Evolutionary conservation across 1,140 invertebrate species (phyloP), one percentile per base, ranked within the genome.

Genomic region (Drosophila miranda): DNA sequence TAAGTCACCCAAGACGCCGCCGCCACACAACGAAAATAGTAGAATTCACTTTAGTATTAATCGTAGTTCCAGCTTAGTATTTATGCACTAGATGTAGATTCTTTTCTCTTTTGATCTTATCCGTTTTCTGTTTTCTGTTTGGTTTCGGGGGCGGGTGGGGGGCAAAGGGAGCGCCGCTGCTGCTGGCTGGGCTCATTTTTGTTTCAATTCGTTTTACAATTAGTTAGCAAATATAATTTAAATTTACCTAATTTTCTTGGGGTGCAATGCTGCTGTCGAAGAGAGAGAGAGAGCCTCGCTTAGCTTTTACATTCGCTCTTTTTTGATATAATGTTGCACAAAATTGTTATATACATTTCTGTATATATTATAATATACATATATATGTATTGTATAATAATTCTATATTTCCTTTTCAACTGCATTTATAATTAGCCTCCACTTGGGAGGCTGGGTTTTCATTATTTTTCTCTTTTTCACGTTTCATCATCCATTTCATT

Each of bases 261-360:
- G 14, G 30, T 46, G 42, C 49, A 54, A 34, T 34, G 30, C 66
- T 50, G 21, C 66, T 50, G 48, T 43, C 64, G 49, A 54, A 48
- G 53, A 56, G 28, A 52, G 44, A 52, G 44, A 44, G 59, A 56
- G 49, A 63, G 52, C 54, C 51, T 61, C 41, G 44, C 48, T 61
- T 60, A 68, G 42, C 57, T 57, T 57, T 54, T 68, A 57, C 45
- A 44, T 76, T 72, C 70, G 46, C 51, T 80, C 67, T 80, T 87
- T 86, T 82, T 86, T 82, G 78, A 87, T 87, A 86, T 87, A 84
- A 86, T 59, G 81, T 84, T 84, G 81, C 81, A 75, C 81, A 84
- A 86, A 80, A 81, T 86, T 86, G 58, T 58, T 57, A 34, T 81
- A 56, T 63, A 46, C 64, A 46, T 68, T 16, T 61, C 41, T 78